Conservation (phyloP, 2,888 invertebrate genomes). For the Rapana venosa region DNA sequence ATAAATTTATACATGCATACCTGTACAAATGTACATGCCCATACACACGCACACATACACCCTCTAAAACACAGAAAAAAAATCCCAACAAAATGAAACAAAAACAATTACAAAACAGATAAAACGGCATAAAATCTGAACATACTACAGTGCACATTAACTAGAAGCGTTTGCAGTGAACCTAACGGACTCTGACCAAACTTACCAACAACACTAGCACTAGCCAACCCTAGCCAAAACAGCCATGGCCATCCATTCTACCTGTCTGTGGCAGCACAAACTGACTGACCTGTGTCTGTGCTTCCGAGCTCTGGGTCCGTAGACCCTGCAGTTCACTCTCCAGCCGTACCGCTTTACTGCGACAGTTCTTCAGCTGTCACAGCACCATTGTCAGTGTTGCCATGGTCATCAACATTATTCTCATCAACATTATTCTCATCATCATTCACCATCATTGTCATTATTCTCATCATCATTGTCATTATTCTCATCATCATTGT, state of each 20-base stretch:
- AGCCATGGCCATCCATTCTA: not conserved
- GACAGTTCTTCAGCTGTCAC: constrained; percentile 58
- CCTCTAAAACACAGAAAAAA: not conserved
- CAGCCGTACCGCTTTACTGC: constrained; percentile 60
- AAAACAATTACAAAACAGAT: not conserved
- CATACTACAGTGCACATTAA: not conserved
- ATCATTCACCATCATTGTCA: too few relatives aligned
- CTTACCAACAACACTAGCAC: too few relatives aligned
- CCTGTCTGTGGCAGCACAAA: not conserved
- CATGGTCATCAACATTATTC: not conserved
- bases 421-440: not conserved
- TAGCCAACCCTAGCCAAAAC: not conserved
- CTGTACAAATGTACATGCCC: not conserved
- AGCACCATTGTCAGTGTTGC: not conserved
- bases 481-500: too few relatives aligned
- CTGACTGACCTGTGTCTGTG: constrained; percentile 64
- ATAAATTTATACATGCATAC: not conserved
- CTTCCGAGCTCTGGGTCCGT: constrained; percentile 68
- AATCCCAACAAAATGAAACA: not conserved
- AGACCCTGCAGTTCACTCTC: constrained; percentile 68
- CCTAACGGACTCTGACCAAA: too few relatives aligned
- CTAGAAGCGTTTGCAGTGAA: not conserved
- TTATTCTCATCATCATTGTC: too few relatives aligned
- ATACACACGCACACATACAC: not conserved
- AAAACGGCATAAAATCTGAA: not conserved